Evolutionary conservation across 2,113 vertebrate species (phyloP).

Genomic region (Donacobius atricapilla): DNA sequence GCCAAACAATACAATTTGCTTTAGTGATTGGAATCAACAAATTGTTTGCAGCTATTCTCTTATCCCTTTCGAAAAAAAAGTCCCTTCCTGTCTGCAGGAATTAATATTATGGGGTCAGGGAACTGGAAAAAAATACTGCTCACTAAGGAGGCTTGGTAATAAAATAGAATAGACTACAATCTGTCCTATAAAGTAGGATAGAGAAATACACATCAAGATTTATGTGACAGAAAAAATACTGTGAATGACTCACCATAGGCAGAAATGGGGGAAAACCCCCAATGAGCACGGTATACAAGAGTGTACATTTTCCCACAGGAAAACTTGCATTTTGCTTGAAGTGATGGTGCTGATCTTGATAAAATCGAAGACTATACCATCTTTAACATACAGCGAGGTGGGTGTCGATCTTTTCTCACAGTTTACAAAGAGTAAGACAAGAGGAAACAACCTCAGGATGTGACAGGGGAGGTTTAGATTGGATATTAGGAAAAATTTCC

Average conservation of each 20-base stretch:
- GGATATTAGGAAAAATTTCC: background rate
- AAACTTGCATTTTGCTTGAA: background rate
- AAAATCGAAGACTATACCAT: background rate
- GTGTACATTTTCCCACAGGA: background rate
- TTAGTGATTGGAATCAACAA: background rate
- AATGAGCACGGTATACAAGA: background rate
- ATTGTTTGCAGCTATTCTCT: background rate
- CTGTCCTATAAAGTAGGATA: background rate
- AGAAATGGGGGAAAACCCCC: background rate
- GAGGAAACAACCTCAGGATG: background rate
- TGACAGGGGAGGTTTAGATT: background rate
- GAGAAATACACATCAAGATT: background rate
- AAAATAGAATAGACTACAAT: background rate
- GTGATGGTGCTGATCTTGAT: background rate
- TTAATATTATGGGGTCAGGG: background rate
- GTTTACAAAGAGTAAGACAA: background rate
- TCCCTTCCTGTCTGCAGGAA: background rate
- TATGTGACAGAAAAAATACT: background rate
- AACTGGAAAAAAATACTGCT: background rate
- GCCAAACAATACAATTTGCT: background rate
- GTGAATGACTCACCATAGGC: background rate
- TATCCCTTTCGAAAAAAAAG: background rate
- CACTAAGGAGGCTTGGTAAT: background rate
- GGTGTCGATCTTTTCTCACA: background rate
- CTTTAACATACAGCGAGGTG: accelerated